A percentile compares a stretch with the other conserved stretches of the same genome.
Evolutionary conservation across 2,888 invertebrate genomes (phyloP).

Genomic region (Prenolepis imparis): DNA sequence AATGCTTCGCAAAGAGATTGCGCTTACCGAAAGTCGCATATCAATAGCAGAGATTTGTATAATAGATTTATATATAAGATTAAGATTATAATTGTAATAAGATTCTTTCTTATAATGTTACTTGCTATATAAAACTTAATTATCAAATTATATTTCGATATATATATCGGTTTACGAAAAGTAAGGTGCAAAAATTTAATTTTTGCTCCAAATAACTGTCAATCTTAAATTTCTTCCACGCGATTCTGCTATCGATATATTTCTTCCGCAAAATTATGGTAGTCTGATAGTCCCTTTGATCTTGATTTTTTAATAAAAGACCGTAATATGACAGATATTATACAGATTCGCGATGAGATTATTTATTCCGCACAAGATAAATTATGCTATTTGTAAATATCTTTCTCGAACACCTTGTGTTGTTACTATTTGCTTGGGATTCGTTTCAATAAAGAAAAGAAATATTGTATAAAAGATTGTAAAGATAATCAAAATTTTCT

Average conservation of each 20-base stretch:
- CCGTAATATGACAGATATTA: not conserved
- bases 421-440: constrained; percentile 20
- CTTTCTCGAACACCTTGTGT: constrained; percentile 53
- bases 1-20: not conserved
- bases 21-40: constrained; percentile 7
- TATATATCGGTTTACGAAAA: not conserved
- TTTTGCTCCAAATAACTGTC: not conserved
- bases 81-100: not conserved
- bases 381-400: not conserved
- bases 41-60: constrained; percentile 8
- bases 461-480: not conserved
- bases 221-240: constrained; percentile 5
- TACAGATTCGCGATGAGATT: constrained; percentile 21
- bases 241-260: constrained; percentile 24
- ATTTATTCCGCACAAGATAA: constrained; percentile 6
- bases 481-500: not conserved
- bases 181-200: not conserved
- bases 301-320: constrained; percentile 35
- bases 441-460: constrained; percentile 14
- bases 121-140: not conserved
- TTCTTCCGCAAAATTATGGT: not conserved
- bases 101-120: not conserved
- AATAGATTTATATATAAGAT: not conserved
- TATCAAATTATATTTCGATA: not conserved
- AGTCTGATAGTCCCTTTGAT: constrained; percentile 36